phyloP scores from a whole-genome alignment of 1,140 invertebrate genomes.

The Zaprionus kolodkinae region DNA sequence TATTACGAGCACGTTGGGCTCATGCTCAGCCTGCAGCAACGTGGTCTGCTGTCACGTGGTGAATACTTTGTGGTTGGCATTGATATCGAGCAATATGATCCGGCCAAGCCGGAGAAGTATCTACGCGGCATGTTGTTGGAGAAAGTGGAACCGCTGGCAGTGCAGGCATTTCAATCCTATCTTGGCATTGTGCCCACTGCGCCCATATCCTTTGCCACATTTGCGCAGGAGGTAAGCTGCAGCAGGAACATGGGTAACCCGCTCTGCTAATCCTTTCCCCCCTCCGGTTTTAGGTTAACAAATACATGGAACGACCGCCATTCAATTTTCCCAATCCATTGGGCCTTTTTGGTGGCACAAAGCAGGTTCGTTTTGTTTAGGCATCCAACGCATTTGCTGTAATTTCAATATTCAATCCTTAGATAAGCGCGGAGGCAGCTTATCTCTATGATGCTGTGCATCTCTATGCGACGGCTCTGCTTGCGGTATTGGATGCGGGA shows the following conservation, averaged over 20 bases:
- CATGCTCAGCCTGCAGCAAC: conserved; percentile 92
- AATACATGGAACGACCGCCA: conserved; percentile 91
- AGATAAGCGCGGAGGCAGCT: conserved; percentile 94
- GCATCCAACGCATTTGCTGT: conserved; percentile 11
- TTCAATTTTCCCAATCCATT: conserved; percentile 94
- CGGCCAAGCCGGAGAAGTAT: conserved; percentile 90
- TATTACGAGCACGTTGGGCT: conserved; percentile 94
- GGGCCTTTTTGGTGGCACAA: conserved; percentile 88
- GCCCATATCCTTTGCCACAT: conserved; percentile 89
- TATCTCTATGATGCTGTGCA: conserved; percentile 96
- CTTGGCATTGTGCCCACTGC: conserved; percentile 90
- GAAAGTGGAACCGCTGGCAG: conserved; percentile 83
- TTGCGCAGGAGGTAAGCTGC: conserved; percentile 86
- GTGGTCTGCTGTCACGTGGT: conserved; percentile 93
- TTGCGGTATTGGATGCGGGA: conserved; percentile 88
- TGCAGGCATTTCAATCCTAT: conserved; percentile 88
- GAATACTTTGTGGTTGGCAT: conserved; percentile 86
- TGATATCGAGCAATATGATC: conserved; percentile 94
- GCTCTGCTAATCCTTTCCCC: conserved; percentile 24
- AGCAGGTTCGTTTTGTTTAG: too few relatives aligned
- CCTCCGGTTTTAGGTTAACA: conserved; percentile 87
- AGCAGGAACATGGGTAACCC: conserved; percentile 45
- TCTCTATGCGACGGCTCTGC: conserved; percentile 91
- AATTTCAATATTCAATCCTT: conserved; percentile 34
- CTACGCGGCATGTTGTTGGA: conserved; percentile 89